phyloP scores from a whole-genome alignment of 2,113 vertebrate species.

The Oreotrochilus melanogaster region DNA sequence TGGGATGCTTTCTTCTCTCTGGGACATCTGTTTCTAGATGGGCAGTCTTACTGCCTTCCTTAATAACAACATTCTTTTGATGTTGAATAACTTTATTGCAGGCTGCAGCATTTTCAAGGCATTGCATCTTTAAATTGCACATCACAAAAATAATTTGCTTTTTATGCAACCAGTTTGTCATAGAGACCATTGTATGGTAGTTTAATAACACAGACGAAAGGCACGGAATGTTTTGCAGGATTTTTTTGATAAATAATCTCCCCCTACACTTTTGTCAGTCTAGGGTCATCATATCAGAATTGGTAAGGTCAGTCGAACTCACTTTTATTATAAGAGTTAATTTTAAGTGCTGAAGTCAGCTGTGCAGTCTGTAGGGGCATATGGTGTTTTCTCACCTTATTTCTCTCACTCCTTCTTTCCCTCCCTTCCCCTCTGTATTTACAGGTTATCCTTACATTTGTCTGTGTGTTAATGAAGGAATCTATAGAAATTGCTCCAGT shows the following conservation, averaged over 20 bases:
- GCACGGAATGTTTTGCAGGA: background rate
- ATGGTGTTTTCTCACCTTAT: background rate
- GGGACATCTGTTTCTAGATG: background rate
- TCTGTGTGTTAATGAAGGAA: constrained; percentile 1
- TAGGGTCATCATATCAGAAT: background rate
- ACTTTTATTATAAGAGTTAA: background rate
- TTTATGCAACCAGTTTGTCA: background rate
- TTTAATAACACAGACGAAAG: background rate
- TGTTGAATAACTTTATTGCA: background rate
- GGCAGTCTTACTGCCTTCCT: background rate
- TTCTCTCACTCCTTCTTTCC: background rate
- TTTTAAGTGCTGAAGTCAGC: background rate
- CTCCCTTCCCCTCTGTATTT: background rate
- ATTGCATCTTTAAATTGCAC: background rate
- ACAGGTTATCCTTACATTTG: constrained; percentile 50
- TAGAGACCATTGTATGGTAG: background rate
- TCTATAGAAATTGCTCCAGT: constrained; percentile 7
- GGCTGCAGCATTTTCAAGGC: background rate
- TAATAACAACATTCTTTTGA: constrained; percentile 1
- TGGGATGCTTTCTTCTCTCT: background rate
- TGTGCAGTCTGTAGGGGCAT: background rate
- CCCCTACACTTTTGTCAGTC: background rate
- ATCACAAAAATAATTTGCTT: background rate
- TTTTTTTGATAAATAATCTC: background rate
- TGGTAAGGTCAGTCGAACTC: background rate